Evolutionary conservation across 2,888 invertebrate species (phyloP).

Genomic region (Entomobrya proxima): DNA sequence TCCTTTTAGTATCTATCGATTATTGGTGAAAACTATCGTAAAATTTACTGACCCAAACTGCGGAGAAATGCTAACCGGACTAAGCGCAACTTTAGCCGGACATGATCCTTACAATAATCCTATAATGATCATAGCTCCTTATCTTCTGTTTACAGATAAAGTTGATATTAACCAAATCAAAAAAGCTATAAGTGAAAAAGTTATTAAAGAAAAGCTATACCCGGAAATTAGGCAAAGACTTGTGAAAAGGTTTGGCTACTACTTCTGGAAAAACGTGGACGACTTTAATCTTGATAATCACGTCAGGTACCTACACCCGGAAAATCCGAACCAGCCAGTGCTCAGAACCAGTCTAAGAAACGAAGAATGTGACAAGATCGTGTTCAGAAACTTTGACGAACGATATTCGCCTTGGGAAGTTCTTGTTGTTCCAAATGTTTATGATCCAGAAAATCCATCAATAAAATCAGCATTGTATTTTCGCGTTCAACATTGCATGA

Average conservation of each 20-base stretch:
- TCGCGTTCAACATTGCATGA: no score
- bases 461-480: no score
- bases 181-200: neutral
- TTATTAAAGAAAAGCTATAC: neutral
- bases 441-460: no score
- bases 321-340: no score
- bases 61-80: neutral
- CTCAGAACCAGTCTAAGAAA: no score
- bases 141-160: neutral
- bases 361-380: no score
- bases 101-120: neutral
- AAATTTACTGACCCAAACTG: neutral
- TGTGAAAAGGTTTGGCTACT: slow-evolving; percentile 78
- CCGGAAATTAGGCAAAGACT: neutral
- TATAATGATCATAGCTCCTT: neutral
- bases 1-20: neutral
- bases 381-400: no score
- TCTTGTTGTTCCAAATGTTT: no score
- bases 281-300: slow-evolving; percentile 78
- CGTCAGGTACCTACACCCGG: slow-evolving; percentile 78
- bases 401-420: no score
- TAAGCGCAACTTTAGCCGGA: neutral
- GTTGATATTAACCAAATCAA: neutral
- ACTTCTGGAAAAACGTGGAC: slow-evolving; percentile 79
- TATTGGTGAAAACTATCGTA: neutral